Evolutionary conservation across 2,888 invertebrate genomes (phyloP), one percentile per base, ranked within the genome.

Genomic region (Dendrolimus houi): DNA sequence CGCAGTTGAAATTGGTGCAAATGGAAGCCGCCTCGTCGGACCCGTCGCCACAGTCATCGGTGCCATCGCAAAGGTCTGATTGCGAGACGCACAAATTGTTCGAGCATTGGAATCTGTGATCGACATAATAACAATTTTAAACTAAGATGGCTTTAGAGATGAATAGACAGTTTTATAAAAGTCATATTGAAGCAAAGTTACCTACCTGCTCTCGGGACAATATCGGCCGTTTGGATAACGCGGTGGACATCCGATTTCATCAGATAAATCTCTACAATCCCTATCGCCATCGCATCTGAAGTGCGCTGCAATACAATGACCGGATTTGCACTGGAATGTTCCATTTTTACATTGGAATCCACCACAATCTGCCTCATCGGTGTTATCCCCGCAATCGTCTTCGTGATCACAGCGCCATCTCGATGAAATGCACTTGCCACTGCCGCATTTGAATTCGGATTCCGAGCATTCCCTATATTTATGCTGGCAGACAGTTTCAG

Each of bases 361-460:
- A 55, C 94, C 94, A 72, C 98, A 98, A 57, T 94, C 94, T 60
- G 94, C 85, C 80, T 98, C 98, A 75, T 99, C 99, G 3, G 96
- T 95, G 68, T 96, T 96, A 80, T 99, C 99, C 0, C 98, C 97
- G 72, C 99, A 99, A 77, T 99, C 99, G 77, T 98, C 97, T 79
- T 98, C 98, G 82, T 96, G 96, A 77, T 99, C 98, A 81, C 99
- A 99, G 53, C 96, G 93, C 97, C 98, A 98, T 62, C 98, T 92
- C 0, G 95, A 95, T 0, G 98, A 97, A 56, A 98, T 97, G 75
- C 98, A 98, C 74, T 96, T 97, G 52, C 96, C 96, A 74, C 97
- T 97, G 54, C 90, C 93, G 74, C 98, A 98, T 57, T 93, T 93
- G 92, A 97, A 98, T 76, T 98, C 98, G 0, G 96, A 97, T 78